Percentiles rank a stretch among this genome's conserved stretches.
phyloP scores from a whole-genome alignment of 2,888 invertebrate genomes.

The Lypha dubia region DNA sequence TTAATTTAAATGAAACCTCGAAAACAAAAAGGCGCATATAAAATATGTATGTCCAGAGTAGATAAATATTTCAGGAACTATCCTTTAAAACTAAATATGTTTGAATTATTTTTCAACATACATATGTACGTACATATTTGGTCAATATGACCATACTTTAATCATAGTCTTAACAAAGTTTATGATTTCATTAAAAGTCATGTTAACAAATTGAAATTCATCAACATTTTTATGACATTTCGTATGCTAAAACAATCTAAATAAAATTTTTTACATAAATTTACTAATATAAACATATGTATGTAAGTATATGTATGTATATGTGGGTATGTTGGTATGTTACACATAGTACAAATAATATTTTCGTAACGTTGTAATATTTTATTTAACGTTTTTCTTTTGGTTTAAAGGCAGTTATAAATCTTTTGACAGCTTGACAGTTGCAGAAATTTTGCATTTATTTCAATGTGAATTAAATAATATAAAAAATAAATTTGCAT shows the following conservation, averaged over 20 bases:
- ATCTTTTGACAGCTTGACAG: constrained; percentile 73
- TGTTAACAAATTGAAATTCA: constrained; percentile 33
- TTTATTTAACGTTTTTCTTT: constrained; percentile 41
- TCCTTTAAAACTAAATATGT: no score
- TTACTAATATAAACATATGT: constrained; percentile 17
- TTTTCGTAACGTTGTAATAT: constrained; percentile 15
- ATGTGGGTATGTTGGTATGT: not conserved
- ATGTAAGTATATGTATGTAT: not conserved
- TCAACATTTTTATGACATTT: constrained; percentile 38
- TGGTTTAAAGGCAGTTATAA: constrained; percentile 64
- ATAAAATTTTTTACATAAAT: constrained; percentile 15
- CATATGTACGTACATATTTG: not conserved
- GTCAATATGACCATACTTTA: not conserved
- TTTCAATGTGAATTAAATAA: constrained; percentile 43
- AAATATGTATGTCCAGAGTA: no score
- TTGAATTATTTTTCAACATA: no score
- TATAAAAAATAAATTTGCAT: constrained; percentile 38
- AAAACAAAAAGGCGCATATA: no score
- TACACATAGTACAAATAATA: not conserved
- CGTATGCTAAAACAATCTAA: constrained; percentile 20
- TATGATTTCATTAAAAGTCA: constrained; percentile 3
- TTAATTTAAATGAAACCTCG: no score
- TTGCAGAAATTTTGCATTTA: constrained; percentile 67
- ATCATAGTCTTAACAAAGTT: not conserved
- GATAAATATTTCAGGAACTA: no score